Evolutionary conservation across 1,140 invertebrate genomes (phyloP), one percentile per base, ranked within the genome.

Genomic region (Sesamia nonagrioides): DNA sequence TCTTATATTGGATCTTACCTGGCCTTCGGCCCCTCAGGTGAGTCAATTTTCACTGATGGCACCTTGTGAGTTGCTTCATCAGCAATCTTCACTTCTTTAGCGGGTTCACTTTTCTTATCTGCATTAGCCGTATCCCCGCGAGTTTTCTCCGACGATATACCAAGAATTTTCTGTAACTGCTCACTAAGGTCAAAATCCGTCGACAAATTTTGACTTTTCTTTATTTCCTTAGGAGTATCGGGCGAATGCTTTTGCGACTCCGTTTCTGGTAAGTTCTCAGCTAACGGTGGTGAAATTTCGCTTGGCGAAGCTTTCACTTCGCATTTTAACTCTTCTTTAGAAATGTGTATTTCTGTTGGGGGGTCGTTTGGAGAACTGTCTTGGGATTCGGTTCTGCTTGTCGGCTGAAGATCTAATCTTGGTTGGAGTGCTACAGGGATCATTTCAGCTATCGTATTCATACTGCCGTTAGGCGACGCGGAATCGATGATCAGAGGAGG

Each of bases 101-200:
- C 81, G 8, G 86, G 86, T 56, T 94, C 92, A 56, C 50, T 79
- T 85, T 94, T 94, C 81, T 92, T 95, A 37, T 94, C 93, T 4
- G 73, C 82, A 71, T 80, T 86, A 8, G 74, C 52, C 15, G 69
- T 81, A 11, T 94, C 91, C 5, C 85, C 86, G 0, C 92, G 79
- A 0, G 93, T 90, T 77, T 95, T 95, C 61, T 95, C 93, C 6
- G 94, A 90, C 0, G 95, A 94, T 37, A 95, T 95, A 40, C 95
- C 95, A 21, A 95, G 80, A 73, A 95, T 95, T 77, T 95, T 95
- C 75, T 95, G 94, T 61, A 95, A 80, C 77, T 95, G 95, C 78
- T 95, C 95, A 82, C 93, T 95, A 6, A 95, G 81, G 84, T 95
- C 94, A 73, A 95, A 95, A 77, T 95, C 95, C 8, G 94, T 95